phyloP scores from a whole-genome alignment of 1,140 invertebrate genomes.

The Drosophila athabasca region DNA sequence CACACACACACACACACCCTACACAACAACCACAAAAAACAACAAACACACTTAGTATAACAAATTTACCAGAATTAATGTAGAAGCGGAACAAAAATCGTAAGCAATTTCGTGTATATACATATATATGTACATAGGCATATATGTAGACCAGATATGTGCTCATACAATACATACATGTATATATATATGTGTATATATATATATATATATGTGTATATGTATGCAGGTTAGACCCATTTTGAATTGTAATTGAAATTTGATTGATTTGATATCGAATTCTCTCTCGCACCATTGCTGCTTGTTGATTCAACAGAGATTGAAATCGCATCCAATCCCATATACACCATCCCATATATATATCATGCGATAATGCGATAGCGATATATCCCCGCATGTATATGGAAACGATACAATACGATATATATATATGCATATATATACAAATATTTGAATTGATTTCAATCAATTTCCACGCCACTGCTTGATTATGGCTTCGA shows the following conservation, averaged over 20 bases:
- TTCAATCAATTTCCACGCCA: slow-evolving; percentile 48
- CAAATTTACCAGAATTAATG: slow-evolving; percentile 55
- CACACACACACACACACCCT: slow-evolving; percentile 12
- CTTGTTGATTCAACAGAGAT: too few species aligned
- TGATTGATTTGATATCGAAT: too few species aligned
- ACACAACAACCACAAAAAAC: slow-evolving; percentile 24
- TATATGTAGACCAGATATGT: slow-evolving; percentile 15
- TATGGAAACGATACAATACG: slow-evolving; percentile 20
- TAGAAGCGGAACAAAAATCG: slow-evolving; percentile 14
- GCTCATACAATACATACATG: not conserved
- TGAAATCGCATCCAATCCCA: too few species aligned
- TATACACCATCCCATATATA: too few species aligned
- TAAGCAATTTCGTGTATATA: slow-evolving; percentile 3
- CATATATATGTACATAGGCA: slow-evolving; percentile 9
- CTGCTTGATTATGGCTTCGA: slow-evolving; percentile 40
- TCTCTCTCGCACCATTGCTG: too few species aligned
- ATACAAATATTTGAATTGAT: slow-evolving; percentile 45
- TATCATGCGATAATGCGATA: slow-evolving; percentile 3
- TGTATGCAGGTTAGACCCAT: slow-evolving; percentile 8
- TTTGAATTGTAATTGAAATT: too few species aligned
- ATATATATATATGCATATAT: slow-evolving; percentile 5
- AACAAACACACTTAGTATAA: slow-evolving; percentile 69
- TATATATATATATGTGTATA: slow-evolving; percentile 23
- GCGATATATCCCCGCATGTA: slow-evolving; percentile 27
- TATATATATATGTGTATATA: slow-evolving; percentile 8